Evolutionary conservation across 2,797 vertebrate species (phyloP), one percentile per base, ranked within the genome.

Genomic region (Protosalanx chinensis): DNA sequence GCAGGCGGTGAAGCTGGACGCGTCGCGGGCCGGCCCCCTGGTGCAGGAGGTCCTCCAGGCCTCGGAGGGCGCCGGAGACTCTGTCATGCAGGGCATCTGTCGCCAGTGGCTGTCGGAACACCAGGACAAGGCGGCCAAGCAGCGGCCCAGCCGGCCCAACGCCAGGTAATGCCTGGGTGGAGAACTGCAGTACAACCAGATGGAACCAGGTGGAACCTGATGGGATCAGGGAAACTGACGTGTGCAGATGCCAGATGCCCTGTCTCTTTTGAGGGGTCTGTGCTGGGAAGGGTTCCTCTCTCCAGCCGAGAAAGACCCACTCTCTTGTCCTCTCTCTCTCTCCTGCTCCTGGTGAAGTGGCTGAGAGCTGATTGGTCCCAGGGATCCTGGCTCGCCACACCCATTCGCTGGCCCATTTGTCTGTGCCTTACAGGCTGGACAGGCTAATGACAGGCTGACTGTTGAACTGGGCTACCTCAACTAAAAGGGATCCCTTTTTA

Each of bases 31-130:
- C 0, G 77, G 93, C 3, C 92, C 91, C 8, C 79, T 96, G 0
- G 94, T 99, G 5, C 95, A 94, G 88, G 94, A 94, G 0, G 96
- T 99, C 69, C 90, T 93, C 1, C 93, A 92, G 85, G 93, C 94
- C 0, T 96, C 98, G 0, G 91, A 94, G 83, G 90, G 74, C 76
- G 90, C 91, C 0, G 90, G 93, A 5, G 97, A 99, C 66, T 90
- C 93, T 0, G 90, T 98, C 4, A 97, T 99, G 84, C 93, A 91
- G 73, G 93, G 96, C 56, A 98, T 99, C 87, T 98, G 97, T 62
- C 78, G 91, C 63, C 97, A 98, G 82, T 99, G 98, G 98, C 94
- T 98, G 71, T 86, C 93, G 0, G 95, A 95, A 35, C 96, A 96
- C 80, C 92, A 91, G 81, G 88, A 85, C 81, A 94, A 85, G 68